Base-by-base conservation (phyloP, 2,113 vertebrate genomes). In the Myxocyprinus asiaticus region DNA sequence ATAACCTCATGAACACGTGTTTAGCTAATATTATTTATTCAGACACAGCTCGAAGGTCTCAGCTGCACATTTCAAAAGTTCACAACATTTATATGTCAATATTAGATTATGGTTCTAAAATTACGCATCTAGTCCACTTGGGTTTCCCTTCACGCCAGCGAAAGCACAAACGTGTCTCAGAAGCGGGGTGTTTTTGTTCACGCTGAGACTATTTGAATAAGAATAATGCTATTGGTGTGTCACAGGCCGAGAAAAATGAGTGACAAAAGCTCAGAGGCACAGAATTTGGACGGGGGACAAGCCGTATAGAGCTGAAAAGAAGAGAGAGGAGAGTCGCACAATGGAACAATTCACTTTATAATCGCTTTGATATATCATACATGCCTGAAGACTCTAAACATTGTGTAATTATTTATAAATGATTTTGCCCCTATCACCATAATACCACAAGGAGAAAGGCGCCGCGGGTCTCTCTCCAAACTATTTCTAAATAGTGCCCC, bases 391-490 rank as follows among this genome's bases (percentile, higher is more conserved):
- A 97, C 96, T 95, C 95, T 95, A 98, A 98, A 98, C 97, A 97
- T 97, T 98, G 95, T 97, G 95, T 98, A 98, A 98, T 97, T 98
- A 98, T 98, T 98, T 98, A 98, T 98, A 97, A 98, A 99, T 98
- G 97, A 96, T 94, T 94, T 93, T 91, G 96, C 94, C 94, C 93
- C 94, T 90, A 77, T 90, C 91, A 90, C 87, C 90, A 95, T 96
- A 95, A 96, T 95, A 90, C 94, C 88, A 79, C 86, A 87, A 90
- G 91, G 95, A 97, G 96, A 98, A 98, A 97, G 94, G 95, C 97
- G 93, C 97, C 93, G 93, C 96, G 96, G 96, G 96, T 95, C 95
- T 91, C 96, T 96, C 94, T 92, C 91, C 93, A 94, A 95, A 95
- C 94, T 95, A 94, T 95, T 95, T 93, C 94, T 95, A 95, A 96